Percentiles rank a stretch among this genome's conserved stretches.
Conservation (phyloP, 2,797 vertebrate species). For the Propithecus perrieri region DNA sequence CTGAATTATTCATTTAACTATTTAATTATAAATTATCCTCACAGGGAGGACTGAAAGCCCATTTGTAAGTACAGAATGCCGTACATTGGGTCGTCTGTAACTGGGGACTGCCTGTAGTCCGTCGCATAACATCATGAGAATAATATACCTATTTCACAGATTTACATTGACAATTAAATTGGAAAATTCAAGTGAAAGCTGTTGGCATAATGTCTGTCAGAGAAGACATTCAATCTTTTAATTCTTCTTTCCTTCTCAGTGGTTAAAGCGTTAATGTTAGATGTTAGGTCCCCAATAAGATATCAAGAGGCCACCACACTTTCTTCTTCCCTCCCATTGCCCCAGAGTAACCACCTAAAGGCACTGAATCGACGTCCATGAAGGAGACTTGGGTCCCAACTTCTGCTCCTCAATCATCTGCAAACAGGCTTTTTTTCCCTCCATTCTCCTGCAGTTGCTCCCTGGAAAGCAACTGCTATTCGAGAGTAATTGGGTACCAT, state of each 20-base stretch:
- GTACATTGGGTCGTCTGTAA: background rate
- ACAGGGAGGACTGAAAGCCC: background rate
- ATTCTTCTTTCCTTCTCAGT: background rate
- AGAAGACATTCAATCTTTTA: background rate
- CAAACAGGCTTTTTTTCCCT: background rate
- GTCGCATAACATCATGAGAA: background rate
- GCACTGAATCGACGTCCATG: background rate
- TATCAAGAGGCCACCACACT: background rate
- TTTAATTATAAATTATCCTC: background rate
- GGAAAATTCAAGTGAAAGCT: background rate
- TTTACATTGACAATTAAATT: slow-evolving; percentile 6
- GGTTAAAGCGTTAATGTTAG: background rate
- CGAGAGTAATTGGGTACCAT: slow-evolving; percentile 20
- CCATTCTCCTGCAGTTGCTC: background rate
- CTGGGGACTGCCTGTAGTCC: background rate
- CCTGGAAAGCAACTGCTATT: slow-evolving; percentile 15
- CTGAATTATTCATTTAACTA: background rate
- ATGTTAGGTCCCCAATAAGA: background rate
- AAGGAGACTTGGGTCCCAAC: background rate
- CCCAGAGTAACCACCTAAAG: background rate
- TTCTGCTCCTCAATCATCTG: slow-evolving; percentile 30
- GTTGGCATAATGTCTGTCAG: background rate
- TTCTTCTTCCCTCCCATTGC: background rate
- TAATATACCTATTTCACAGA: background rate
- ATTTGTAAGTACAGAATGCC: background rate